A percentile compares a stretch with the other conserved stretches of the same genome.
Evolutionary conservation across 2,888 invertebrate genomes (phyloP).

Genomic region (Agriopis marginaria): DNA sequence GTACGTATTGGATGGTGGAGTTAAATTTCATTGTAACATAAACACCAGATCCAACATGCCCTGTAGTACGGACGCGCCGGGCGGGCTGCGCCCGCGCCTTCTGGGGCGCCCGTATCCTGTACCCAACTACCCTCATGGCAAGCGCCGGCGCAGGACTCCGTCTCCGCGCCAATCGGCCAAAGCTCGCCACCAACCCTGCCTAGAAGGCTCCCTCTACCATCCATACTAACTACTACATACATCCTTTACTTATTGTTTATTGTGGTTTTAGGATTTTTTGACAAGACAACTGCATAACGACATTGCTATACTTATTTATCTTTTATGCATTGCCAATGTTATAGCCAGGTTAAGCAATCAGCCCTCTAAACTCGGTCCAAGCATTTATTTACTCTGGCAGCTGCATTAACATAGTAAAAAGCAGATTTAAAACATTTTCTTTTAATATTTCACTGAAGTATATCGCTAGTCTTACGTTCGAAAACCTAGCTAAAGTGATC

Average conservation of each 20-base stretch:
- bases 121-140: neutral
- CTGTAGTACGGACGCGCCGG: conserved; percentile 8
- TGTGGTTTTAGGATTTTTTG: neutral
- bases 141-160: conserved; percentile 17
- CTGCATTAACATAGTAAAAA: too few species aligned
- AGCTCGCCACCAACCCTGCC: conserved; percentile 22
- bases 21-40: conserved; percentile 22
- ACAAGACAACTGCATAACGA: conserved; percentile 9
- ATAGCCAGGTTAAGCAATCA: neutral
- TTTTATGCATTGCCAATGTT: neutral
- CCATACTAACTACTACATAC: conserved; percentile 37
- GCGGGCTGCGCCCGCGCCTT: neutral
- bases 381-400: too few species aligned
- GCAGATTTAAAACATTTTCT: too few species aligned
- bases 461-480: too few species aligned
- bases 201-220: conserved; percentile 15
- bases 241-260: conserved; percentile 15
- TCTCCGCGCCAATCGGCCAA: conserved; percentile 9
- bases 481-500: too few species aligned
- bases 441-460: too few species aligned
- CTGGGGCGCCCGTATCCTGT: neutral
- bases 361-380: neutral
- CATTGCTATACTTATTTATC: too few species aligned
- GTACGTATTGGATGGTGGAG: conserved; percentile 62
- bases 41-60: conserved; percentile 26